phyloP scores from a whole-genome alignment of 2,113 vertebrate species.

The Myrmecobius fasciatus region DNA sequence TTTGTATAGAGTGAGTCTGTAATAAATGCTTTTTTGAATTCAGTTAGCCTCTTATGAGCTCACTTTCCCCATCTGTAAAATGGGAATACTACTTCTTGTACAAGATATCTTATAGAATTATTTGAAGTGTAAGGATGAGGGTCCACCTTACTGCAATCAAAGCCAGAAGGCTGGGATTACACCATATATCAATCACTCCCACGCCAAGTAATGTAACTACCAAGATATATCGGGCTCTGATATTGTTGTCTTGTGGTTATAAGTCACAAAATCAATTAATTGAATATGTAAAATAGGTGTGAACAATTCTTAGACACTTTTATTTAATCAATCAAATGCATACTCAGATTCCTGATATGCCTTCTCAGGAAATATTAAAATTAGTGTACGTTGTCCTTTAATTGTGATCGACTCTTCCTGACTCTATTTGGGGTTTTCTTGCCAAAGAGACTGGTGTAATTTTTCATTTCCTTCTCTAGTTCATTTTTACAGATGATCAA shows the following conservation, averaged over 20 bases:
- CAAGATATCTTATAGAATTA: background rate
- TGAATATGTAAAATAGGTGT: background rate
- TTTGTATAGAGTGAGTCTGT: background rate
- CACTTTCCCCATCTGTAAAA: background rate
- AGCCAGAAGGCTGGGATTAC: background rate
- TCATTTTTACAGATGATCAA: slow-evolving; percentile 11
- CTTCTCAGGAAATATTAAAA: background rate
- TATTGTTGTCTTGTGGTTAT: background rate
- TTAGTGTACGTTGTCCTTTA: background rate
- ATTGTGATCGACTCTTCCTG: background rate
- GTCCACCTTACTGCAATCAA: background rate
- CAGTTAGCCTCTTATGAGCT: background rate
- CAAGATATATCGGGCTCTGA: background rate
- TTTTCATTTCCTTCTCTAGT: background rate
- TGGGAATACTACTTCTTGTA: background rate
- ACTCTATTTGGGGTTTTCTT: background rate
- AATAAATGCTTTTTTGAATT: background rate
- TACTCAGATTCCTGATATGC: background rate
- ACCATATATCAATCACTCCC: background rate
- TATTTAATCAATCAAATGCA: background rate
- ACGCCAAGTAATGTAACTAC: background rate
- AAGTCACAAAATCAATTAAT: background rate
- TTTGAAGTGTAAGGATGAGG: background rate
- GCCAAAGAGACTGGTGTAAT: background rate
- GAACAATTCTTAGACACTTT: background rate